Conservation (phyloP, 1,140 invertebrate genomes). For the Platorchestia sp. region DNA sequence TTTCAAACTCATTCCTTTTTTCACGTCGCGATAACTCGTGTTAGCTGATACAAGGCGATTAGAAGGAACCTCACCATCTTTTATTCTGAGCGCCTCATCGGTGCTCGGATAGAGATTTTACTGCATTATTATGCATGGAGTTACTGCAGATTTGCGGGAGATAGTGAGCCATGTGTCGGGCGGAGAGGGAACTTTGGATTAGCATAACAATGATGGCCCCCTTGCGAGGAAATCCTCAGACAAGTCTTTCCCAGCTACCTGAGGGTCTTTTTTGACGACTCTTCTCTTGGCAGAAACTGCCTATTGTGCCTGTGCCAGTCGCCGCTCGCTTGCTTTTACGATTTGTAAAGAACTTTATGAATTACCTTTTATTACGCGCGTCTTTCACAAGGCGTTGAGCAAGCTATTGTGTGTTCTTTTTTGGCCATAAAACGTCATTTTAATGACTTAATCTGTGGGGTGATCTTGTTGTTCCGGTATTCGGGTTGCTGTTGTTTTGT, state of each 20-base stretch:
- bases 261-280: neutral
- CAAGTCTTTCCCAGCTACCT: constrained; percentile 3
- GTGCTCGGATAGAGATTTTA: neutral
- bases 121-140: constrained; percentile 50
- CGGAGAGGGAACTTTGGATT: constrained; percentile 7
- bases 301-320: neutral
- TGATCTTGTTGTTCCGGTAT: neutral
- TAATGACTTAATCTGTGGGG: neutral
- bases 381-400: neutral
- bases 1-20: neutral
- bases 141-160: constrained; percentile 44
- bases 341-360: neutral
- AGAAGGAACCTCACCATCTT: neutral
- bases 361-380: neutral
- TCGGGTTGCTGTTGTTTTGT: neutral
- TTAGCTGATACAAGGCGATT: neutral
- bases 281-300: neutral
- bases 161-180: constrained; percentile 5
- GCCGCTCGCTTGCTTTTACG: neutral
- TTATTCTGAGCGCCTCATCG: neutral
- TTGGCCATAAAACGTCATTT: neutral
- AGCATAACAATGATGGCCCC: constrained; percentile 47
- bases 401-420: neutral
- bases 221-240: constrained; percentile 9
- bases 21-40: neutral